These are phyloP conservation scores for Zeugodacus cucurbitae DNA, from an alignment of 1,140 invertebrate species.

Conservation along the genomic window DNA sequence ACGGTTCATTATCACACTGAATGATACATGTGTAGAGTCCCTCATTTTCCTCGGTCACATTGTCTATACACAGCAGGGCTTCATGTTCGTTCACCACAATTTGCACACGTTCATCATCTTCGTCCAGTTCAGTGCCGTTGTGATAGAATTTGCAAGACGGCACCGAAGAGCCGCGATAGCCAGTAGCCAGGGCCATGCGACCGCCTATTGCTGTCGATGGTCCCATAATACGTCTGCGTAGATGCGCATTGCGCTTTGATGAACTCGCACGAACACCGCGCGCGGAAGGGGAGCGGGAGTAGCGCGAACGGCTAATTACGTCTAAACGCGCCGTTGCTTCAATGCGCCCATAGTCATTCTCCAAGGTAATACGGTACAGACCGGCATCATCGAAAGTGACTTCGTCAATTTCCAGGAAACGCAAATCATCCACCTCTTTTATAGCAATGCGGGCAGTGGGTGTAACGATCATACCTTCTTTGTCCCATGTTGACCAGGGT, in stretches of 20 bases:
- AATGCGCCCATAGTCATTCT: conserved; percentile 84
- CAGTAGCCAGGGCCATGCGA: conserved; percentile 70
- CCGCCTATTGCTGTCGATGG: conserved; percentile 67
- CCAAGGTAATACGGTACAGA: conserved; percentile 81
- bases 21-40: conserved; percentile 80
- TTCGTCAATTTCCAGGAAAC: conserved; percentile 81
- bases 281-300: conserved; percentile 62
- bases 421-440: conserved; percentile 79
- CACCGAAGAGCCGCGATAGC: conserved; percentile 70
- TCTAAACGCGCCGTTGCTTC: conserved; percentile 84
- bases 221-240: conserved; percentile 63
- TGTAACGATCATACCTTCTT: conserved; percentile 75
- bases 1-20: conserved; percentile 70
- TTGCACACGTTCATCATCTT: conserved; percentile 57
- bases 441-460: conserved; percentile 75
- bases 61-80: conserved; percentile 68
- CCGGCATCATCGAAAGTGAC: conserved; percentile 83
- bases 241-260: conserved; percentile 62
- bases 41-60: conserved; percentile 68
- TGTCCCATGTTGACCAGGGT: conserved; percentile 85
- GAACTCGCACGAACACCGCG: conserved; percentile 66
- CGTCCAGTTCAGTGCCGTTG: conserved; percentile 67
- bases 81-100: conserved; percentile 54
- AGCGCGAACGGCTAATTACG: conserved; percentile 73
- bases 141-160: conserved; percentile 74